phyloP scores from a whole-genome alignment of 1,140 invertebrate species.

The Drosophila prosaltans region DNA sequence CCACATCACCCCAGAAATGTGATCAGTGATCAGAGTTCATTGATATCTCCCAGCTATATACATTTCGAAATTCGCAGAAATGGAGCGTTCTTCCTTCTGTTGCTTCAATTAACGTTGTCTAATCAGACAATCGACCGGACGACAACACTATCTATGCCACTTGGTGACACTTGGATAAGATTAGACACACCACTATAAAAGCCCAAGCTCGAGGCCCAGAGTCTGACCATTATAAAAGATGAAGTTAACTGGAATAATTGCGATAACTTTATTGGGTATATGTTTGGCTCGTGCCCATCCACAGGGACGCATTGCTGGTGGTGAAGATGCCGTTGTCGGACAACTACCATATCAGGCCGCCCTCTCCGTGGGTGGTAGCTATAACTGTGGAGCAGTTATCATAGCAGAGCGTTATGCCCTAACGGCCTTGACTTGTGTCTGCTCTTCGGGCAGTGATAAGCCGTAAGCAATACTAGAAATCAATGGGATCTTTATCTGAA shows the following conservation, averaged over 20 bases:
- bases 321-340: conserved; percentile 61
- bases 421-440: conserved; percentile 70
- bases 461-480: conserved; percentile 38
- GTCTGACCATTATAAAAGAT: conserved; percentile 27
- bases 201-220: conserved; percentile 18
- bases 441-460: conserved; percentile 59
- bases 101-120: conserved; percentile 32
- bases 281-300: conserved; percentile 16
- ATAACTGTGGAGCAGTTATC: conserved; percentile 70
- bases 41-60: conserved; percentile 24
- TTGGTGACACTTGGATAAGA: conserved; percentile 15
- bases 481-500: not conserved
- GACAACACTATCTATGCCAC: conserved; percentile 37
- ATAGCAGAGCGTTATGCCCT: conserved; percentile 61
- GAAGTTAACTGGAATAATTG: conserved; percentile 42
- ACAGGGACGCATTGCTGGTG: conserved; percentile 61
- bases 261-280: conserved; percentile 32
- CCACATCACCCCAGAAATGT: conserved; percentile 4
- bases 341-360: conserved; percentile 74
- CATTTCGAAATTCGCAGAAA: conserved; percentile 24
- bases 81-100: conserved; percentile 10
- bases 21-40: conserved; percentile 33
- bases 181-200: not conserved
- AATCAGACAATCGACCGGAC: conserved; percentile 42
- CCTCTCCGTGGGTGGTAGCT: conserved; percentile 64